phyloP scores from a whole-genome alignment of 2,888 invertebrate genomes.

The Aporophyla lueneburgensis region DNA sequence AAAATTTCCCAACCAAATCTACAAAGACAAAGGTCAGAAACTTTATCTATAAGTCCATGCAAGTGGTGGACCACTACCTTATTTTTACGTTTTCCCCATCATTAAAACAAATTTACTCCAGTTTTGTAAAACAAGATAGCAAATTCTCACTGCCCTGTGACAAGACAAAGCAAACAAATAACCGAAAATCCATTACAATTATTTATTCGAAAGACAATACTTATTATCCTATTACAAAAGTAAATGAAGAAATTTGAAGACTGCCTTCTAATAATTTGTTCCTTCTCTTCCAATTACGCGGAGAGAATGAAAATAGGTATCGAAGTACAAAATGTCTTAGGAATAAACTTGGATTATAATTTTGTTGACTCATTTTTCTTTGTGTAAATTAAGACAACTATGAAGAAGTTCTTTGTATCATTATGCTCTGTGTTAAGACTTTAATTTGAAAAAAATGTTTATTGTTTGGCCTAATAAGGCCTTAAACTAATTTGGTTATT shows the following conservation, averaged over 20 bases:
- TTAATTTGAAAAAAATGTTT: too few species aligned
- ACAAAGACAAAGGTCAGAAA: not conserved
- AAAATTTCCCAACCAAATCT: not conserved
- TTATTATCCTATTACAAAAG: slow-evolving; percentile 80
- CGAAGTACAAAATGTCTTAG: slow-evolving; percentile 74
- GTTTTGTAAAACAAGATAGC: not conserved
- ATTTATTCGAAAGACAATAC: slow-evolving; percentile 75
- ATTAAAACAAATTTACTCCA: not conserved
- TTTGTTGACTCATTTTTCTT: slow-evolving; percentile 71
- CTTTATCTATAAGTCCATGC: not conserved
- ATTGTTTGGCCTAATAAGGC: too few species aligned
- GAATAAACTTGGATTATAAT: slow-evolving; percentile 71
- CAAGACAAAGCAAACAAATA: slow-evolving; percentile 58
- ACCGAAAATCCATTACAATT: slow-evolving; percentile 71
- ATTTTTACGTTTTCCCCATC: not conserved
- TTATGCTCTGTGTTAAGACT: not conserved
- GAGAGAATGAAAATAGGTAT: slow-evolving; percentile 72
- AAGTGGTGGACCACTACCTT: not conserved
- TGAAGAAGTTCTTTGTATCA: slow-evolving; percentile 23
- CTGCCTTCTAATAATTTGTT: slow-evolving; percentile 77
- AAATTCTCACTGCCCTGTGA: slow-evolving; percentile 10
- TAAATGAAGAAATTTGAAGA: slow-evolving; percentile 80
- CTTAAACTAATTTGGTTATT: too few species aligned
- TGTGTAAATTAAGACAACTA: slow-evolving; percentile 72
- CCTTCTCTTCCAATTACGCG: slow-evolving; percentile 77